These are phyloP conservation scores for Macrophya alboannulata DNA, from an alignment of 2,888 invertebrate species.

Conservation along the genomic window DNA sequence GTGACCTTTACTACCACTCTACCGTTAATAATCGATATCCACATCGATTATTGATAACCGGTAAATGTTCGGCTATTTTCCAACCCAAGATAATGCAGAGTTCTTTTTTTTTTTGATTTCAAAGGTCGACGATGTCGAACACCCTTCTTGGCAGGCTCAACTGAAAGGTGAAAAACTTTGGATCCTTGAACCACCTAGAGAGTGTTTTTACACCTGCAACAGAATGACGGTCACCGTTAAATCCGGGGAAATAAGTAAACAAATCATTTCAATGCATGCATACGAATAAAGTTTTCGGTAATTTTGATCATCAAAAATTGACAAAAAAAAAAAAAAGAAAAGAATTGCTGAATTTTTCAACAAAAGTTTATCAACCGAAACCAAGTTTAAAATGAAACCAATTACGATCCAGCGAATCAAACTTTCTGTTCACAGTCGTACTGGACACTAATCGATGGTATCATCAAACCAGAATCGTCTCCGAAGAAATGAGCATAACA, in stretches of 20 bases:
- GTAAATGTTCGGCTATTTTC: not conserved
- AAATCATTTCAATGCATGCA: not conserved
- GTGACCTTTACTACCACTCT: not conserved
- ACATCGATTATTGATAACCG: constrained; percentile 22
- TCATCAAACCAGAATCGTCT: constrained; percentile 93
- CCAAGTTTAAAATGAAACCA: no score
- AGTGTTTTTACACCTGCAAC: constrained; percentile 91
- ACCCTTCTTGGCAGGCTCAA: constrained; percentile 99
- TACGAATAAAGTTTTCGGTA: not conserved
- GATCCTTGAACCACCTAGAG: constrained; percentile 95
- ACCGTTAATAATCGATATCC: not conserved
- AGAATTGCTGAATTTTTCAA: not conserved
- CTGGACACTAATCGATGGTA: constrained; percentile 98
- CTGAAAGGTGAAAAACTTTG: constrained; percentile 93
- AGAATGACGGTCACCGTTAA: constrained; percentile 87
- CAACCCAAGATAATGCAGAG: constrained; percentile 46
- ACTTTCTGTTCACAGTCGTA: constrained; percentile 85
- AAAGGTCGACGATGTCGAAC: constrained; percentile 95
- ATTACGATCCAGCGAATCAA: no score
- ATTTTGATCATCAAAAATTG: not conserved
- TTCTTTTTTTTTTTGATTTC: not conserved
- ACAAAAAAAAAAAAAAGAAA: not conserved
- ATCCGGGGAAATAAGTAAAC: constrained; percentile 95
- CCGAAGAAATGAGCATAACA: constrained; percentile 95
- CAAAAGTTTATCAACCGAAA: no score